A percentile compares a stretch with the other conserved stretches of the same genome.
These are phyloP conservation scores for Protaetia brevitarsis DNA, from an alignment of 1,140 invertebrate species.

Conservation along the genomic window DNA sequence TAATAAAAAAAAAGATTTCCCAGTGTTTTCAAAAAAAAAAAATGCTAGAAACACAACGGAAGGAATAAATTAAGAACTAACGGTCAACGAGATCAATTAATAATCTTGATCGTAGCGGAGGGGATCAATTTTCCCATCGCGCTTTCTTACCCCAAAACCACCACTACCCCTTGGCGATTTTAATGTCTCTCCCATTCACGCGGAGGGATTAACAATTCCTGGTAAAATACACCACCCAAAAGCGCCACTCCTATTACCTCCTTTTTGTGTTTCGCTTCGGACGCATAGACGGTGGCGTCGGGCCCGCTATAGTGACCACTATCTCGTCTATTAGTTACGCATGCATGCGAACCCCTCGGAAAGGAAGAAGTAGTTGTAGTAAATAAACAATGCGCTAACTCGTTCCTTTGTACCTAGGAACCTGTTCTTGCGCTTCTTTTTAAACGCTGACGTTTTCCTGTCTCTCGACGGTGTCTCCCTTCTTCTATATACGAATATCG, in stretches of 20 bases:
- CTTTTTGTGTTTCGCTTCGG: neutral
- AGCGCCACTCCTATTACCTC: neutral
- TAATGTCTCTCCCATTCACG: neutral
- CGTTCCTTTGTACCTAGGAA: conserved; percentile 17
- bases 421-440: conserved; percentile 1
- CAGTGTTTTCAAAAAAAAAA: too few relatives aligned
- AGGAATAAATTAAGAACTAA: neutral
- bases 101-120: neutral
- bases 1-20: too few relatives aligned
- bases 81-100: conserved; percentile 10
- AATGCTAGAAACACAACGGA: neutral
- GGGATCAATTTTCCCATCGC: neutral
- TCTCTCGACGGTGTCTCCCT: conserved; percentile 14
- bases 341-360: conserved; percentile 10
- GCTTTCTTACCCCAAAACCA: neutral
- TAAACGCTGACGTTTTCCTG: conserved; percentile 16
- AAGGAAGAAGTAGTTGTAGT: conserved; percentile 12
- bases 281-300: too few relatives aligned
- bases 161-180: neutral
- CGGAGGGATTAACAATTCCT: neutral
- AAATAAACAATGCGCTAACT: conserved; percentile 19
- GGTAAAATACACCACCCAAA: neutral
- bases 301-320: conserved; percentile 10
- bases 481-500: neutral
- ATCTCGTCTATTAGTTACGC: conserved; percentile 15